A percentile compares a stretch with the other conserved stretches of the same genome.
Conservation (phyloP, 2,888 invertebrate genomes). For the Drepana falcataria region DNA sequence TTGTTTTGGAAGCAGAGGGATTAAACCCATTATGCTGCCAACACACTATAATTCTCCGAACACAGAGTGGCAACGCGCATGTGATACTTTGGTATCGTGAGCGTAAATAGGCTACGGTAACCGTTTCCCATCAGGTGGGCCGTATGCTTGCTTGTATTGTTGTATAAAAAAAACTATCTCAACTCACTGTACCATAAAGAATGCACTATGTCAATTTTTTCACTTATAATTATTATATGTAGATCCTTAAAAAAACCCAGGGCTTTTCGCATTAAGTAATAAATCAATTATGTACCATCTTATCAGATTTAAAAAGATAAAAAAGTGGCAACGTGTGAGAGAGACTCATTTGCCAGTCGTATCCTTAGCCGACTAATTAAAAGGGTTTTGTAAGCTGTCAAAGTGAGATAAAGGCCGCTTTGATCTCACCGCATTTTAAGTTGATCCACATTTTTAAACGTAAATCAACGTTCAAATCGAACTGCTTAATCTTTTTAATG, state of each 20-base stretch:
- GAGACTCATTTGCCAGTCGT: conserved; percentile 26
- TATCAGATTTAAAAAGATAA: conserved; percentile 31
- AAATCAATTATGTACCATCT: conserved; percentile 16
- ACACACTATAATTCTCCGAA: too few relatives aligned
- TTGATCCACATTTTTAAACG: conserved; percentile 17
- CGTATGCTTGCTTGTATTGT: too few relatives aligned
- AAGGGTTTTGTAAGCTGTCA: conserved; percentile 78
- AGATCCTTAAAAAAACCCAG: neutral
- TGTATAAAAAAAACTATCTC: too few relatives aligned
- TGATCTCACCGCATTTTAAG: conserved; percentile 48
- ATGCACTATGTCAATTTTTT: too few relatives aligned
- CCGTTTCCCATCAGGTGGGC: too few relatives aligned
- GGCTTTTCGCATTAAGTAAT: conserved; percentile 9
- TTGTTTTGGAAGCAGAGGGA: too few relatives aligned
- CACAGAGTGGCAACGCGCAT: too few relatives aligned
- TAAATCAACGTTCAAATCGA: conserved; percentile 4
- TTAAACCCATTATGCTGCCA: too few relatives aligned
- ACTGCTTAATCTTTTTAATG: neutral
- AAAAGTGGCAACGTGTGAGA: conserved; percentile 43
- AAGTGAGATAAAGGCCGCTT: conserved; percentile 62
- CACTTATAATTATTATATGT: too few relatives aligned
- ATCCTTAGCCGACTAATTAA: conserved; percentile 64
- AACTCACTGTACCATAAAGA: too few relatives aligned
- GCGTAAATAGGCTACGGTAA: too few relatives aligned
- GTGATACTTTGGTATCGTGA: too few relatives aligned